phyloP scores from a whole-genome alignment of 1,140 invertebrate species.

The Pseudobourletiella spinata region DNA sequence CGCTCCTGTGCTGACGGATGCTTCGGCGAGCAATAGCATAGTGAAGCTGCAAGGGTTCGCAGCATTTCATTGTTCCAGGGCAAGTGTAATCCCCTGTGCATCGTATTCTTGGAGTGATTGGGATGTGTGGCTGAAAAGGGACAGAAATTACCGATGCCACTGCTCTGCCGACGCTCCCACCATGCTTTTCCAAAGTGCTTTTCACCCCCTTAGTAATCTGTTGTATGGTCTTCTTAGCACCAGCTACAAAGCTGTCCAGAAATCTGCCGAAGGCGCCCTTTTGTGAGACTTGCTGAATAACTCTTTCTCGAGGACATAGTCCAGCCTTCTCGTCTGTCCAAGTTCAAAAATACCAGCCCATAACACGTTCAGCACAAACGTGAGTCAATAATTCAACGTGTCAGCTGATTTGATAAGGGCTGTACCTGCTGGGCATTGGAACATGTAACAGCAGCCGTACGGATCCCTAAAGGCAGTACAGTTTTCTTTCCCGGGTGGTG shows the following conservation, averaged over 20 bases:
- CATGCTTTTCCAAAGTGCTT: neutral
- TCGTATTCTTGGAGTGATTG: neutral
- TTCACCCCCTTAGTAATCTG: neutral
- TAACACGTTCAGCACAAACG: too few species aligned
- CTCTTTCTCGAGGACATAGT: neutral
- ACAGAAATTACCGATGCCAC: neutral
- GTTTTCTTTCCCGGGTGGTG: constrained; percentile 1
- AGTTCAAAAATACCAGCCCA: too few species aligned
- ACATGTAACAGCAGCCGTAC: constrained; percentile 11
- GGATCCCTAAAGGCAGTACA: constrained; percentile 9
- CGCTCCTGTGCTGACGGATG: too few species aligned
- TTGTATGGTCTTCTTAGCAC: neutral
- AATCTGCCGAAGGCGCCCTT: too few species aligned
- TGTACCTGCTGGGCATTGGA: constrained; percentile 3
- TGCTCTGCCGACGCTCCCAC: neutral
- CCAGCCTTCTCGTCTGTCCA: constrained; percentile 6
- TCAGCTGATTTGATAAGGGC: neutral
- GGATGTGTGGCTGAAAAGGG: neutral
- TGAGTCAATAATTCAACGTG: neutral
- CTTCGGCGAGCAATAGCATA: neutral
- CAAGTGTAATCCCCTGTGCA: constrained; percentile 1
- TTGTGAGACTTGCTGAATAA: too few species aligned
- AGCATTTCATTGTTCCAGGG: constrained; percentile 14
- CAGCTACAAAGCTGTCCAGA: neutral
- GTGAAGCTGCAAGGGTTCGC: neutral